Conservation (phyloP, 2,113 vertebrate species). For the Siphamia tubifer region DNA sequence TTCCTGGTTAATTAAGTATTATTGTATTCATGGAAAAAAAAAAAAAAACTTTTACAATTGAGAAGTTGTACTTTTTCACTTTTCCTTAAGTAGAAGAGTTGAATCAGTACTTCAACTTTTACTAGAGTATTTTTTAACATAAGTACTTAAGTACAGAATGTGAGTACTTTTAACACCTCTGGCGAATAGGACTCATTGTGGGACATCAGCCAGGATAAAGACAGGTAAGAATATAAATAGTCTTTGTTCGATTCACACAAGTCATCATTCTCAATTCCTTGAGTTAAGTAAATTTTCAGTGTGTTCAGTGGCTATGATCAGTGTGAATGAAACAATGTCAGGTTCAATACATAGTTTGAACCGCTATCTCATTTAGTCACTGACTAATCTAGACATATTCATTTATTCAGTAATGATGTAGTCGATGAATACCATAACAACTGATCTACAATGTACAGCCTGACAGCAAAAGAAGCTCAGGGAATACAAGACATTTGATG, state of each 20-base stretch:
- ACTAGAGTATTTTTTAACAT: no score
- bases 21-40: no score
- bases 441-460: no score
- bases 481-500: neutral
- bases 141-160: no score
- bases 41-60: no score
- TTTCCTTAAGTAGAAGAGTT: no score
- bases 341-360: slow-evolving; percentile 25
- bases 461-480: neutral
- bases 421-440: no score
- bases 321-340: slow-evolving; percentile 37
- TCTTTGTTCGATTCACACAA: slow-evolving; percentile 28
- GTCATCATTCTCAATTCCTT: slow-evolving; percentile 17
- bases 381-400: neutral
- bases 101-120: no score
- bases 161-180: no score
- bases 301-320: neutral
- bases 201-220: slow-evolving; percentile 34
- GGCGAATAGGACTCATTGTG: slow-evolving; percentile 11
- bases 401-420: neutral
- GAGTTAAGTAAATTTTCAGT: slow-evolving; percentile 36
- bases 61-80: no score
- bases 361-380: slow-evolving; percentile 12
- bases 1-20: no score
- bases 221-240: slow-evolving; percentile 36